Evolutionary conservation across 2,888 invertebrate genomes (phyloP).

Genomic region (Lochmaea crataegi): DNA sequence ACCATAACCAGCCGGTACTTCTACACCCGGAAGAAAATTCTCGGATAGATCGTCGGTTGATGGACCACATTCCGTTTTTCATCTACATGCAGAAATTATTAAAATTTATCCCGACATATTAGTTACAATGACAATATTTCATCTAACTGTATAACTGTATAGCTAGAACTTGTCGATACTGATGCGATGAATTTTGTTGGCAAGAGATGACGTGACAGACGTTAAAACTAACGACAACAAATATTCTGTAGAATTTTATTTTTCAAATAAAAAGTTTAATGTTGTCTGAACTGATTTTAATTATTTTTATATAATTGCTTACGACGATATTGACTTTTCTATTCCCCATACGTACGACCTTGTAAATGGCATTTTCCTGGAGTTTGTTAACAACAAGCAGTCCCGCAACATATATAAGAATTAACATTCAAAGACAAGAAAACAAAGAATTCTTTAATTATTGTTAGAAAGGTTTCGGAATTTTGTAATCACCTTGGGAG

Average conservation of each 20-base stretch:
- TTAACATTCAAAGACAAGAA: conserved; percentile 40
- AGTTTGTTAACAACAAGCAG: conserved; percentile 28
- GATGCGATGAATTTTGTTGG: background rate
- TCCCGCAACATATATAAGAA: conserved; percentile 15
- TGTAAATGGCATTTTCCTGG: conserved; percentile 21
- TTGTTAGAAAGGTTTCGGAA: conserved; percentile 40
- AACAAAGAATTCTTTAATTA: conserved; percentile 40
- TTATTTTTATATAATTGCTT: no score
- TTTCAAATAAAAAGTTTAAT: no score
- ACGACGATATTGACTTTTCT: no score
- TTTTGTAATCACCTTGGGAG: conserved; percentile 41
- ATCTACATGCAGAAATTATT: conserved; percentile 31
- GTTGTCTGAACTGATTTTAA: no score
- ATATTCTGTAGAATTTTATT: background rate
- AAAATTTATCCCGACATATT: conserved; percentile 31
- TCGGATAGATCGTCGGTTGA: conserved; percentile 28
- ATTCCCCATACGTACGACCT: background rate
- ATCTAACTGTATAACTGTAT: conserved; percentile 30
- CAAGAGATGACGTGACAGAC: background rate
- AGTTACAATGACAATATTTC: conserved; percentile 32
- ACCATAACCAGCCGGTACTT: conserved; percentile 23
- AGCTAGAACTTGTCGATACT: background rate
- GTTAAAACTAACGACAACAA: background rate
- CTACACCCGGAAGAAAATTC: conserved; percentile 38
- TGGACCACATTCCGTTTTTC: conserved; percentile 28